Evolutionary conservation across 2,113 vertebrate species (phyloP).

Genomic region (Strigops habroptila): DNA sequence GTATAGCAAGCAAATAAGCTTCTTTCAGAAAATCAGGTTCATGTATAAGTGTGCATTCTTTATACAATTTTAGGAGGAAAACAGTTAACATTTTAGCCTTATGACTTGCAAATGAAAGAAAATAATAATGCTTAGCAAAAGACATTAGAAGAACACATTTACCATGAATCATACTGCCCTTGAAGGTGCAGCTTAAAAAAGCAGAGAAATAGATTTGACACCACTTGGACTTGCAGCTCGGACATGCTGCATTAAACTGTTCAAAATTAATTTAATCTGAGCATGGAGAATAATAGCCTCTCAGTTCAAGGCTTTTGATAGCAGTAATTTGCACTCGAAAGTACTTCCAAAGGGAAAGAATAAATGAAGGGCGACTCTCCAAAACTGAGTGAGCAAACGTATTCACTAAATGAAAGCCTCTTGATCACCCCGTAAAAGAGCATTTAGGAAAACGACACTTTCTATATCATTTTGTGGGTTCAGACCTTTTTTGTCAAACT

Average conservation of each 20-base stretch:
- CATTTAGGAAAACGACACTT: constrained; percentile 60
- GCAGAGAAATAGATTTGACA: constrained; percentile 84
- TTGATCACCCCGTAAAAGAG: constrained; percentile 71
- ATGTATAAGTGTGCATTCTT: constrained; percentile 57
- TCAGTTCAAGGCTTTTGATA: constrained; percentile 83
- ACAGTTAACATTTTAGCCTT: constrained; percentile 74
- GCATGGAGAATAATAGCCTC: constrained; percentile 84
- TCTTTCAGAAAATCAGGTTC: constrained; percentile 21
- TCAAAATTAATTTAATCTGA: constrained; percentile 89
- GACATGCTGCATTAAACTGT: constrained; percentile 86
- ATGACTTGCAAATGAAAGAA: constrained; percentile 80
- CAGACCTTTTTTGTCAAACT: constrained; percentile 44
- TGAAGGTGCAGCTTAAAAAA: constrained; percentile 83
- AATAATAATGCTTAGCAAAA: constrained; percentile 76
- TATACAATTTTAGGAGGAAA: constrained; percentile 63
- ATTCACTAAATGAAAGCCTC: constrained; percentile 73
- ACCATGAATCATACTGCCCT: constrained; percentile 80
- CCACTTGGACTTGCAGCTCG: constrained; percentile 79
- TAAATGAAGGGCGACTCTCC: constrained; percentile 83
- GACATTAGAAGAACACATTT: constrained; percentile 78
- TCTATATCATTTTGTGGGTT: constrained; percentile 43
- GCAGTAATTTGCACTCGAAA: constrained; percentile 84
- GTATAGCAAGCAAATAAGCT: constrained; percentile 53
- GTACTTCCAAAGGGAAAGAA: constrained; percentile 82
- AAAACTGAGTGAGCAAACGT: constrained; percentile 76